phyloP scores from a whole-genome alignment of 2,797 vertebrate species.

The Amazonetta brasiliensis region DNA sequence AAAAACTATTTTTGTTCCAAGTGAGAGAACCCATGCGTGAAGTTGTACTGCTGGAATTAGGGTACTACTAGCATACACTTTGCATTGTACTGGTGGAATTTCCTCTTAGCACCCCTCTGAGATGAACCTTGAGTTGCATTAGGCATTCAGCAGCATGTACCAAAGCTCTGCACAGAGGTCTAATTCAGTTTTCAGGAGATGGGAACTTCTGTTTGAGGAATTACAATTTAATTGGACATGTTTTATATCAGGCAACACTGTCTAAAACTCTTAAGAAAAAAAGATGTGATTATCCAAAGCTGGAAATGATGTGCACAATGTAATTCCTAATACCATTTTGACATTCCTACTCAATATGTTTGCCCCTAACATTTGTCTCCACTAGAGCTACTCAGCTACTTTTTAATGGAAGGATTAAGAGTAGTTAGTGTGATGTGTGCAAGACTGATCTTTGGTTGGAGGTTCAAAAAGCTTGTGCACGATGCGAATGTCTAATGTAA shows the following conservation, averaged over 20 bases:
- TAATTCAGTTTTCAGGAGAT: background rate
- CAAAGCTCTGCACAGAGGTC: background rate
- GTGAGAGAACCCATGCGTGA: background rate
- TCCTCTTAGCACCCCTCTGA: background rate
- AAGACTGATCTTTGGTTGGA: background rate
- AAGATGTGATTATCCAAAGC: background rate
- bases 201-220: background rate
- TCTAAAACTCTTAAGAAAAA: background rate
- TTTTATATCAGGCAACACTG: background rate
- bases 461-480: background rate
- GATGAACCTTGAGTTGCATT: background rate
- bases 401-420: background rate
- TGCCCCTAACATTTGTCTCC: background rate
- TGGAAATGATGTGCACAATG: background rate
- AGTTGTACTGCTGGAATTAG: background rate
- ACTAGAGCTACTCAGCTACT: background rate
- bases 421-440: background rate
- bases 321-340: background rate
- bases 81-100: background rate
- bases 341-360: background rate
- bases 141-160: background rate
- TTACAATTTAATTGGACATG: background rate
- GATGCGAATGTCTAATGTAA: background rate
- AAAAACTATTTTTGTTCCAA: background rate
- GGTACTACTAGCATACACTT: fast-evolving